These are phyloP conservation scores for Steinernema carpocapsae DNA, from an alignment of 2,888 invertebrate genomes.

Conservation along the genomic window DNA sequence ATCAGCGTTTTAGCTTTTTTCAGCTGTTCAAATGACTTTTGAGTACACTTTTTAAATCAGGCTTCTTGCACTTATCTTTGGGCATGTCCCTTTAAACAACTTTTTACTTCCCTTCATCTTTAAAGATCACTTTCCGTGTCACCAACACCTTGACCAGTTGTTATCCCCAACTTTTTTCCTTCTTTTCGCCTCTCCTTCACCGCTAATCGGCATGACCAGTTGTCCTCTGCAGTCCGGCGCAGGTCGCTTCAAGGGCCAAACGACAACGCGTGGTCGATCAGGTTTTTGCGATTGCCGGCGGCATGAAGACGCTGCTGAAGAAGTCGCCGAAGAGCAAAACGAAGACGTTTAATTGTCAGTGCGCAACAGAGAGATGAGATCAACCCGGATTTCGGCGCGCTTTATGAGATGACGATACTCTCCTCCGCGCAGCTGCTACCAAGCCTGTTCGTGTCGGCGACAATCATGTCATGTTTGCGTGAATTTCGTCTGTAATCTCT, in stretches of 20 bases:
- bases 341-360: slow-evolving; percentile 32
- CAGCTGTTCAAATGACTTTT: too few relatives aligned
- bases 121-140: too few relatives aligned
- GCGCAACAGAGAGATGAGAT: not conserved
- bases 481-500: not conserved
- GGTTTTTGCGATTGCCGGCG: slow-evolving; percentile 22
- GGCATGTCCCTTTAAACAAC: too few relatives aligned
- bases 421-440: slow-evolving; percentile 1
- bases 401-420: slow-evolving; percentile 6
- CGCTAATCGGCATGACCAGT: slow-evolving; percentile 31
- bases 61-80: too few relatives aligned
- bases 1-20: too few relatives aligned
- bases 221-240: not conserved
- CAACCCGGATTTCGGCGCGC: slow-evolving; percentile 26
- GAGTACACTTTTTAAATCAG: too few relatives aligned
- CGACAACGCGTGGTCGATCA: slow-evolving; percentile 3
- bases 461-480: not conserved
- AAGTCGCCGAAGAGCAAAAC: not conserved
- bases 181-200: not conserved
- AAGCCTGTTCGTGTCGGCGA: slow-evolving; percentile 23
- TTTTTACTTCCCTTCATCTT: too few relatives aligned
- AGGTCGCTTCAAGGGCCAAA: not conserved
- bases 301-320: not conserved
- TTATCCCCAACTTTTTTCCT: not conserved
- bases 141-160: slow-evolving; percentile 34